phyloP scores from a whole-genome alignment of 1,140 invertebrate genomes.

The Eriocheir sinensis region DNA sequence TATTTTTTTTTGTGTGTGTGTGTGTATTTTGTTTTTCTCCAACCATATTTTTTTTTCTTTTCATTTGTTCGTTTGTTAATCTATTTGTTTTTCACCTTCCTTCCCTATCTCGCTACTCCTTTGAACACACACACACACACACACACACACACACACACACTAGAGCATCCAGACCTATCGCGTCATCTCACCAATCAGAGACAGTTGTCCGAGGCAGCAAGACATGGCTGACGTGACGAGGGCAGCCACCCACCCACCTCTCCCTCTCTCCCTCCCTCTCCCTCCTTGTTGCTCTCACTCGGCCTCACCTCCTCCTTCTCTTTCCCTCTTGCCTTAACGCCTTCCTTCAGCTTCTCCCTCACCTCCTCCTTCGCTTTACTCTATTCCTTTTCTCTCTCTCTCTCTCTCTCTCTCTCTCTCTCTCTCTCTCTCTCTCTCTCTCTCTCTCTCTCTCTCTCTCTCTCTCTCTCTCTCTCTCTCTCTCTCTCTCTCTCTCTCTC shows the following conservation, averaged over 20 bases:
- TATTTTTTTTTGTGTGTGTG: too few relatives aligned
- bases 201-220: not conserved
- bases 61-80: too few relatives aligned
- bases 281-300: not conserved
- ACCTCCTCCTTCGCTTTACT: not conserved
- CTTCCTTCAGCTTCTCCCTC: not conserved
- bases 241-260: not conserved
- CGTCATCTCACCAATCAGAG: constrained; percentile 8
- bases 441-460: not conserved
- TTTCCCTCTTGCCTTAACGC: too few relatives aligned
- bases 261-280: constrained; percentile 28
- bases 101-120: not conserved
- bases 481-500: constrained; percentile 4
- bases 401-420: not conserved
- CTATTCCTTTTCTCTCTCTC: not conserved
- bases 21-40: too few relatives aligned
- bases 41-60: too few relatives aligned
- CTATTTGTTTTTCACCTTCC: too few relatives aligned
- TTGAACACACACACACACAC: constrained; percentile 2
- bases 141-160: constrained; percentile 8
- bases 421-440: not conserved
- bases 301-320: too few relatives aligned
- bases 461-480: not conserved
- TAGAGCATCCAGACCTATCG: not conserved
- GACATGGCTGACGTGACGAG: not conserved